Evolutionary conservation across 2,113 vertebrate genomes (phyloP).

Genomic region (Tyto alba): DNA sequence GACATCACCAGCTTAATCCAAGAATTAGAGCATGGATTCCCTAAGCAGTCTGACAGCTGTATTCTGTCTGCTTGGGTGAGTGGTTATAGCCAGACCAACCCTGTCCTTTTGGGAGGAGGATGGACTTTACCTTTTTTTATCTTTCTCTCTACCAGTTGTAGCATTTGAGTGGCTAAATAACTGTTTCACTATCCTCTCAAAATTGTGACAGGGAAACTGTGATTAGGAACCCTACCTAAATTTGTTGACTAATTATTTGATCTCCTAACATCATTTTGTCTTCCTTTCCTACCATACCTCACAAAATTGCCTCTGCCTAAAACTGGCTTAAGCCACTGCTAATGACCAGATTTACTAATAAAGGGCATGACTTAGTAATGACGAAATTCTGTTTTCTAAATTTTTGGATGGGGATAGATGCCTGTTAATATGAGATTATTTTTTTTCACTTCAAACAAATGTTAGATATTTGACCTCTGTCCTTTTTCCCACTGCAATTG

Average conservation of each 20-base stretch:
- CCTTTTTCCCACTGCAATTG: background rate
- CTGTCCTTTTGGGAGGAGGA: background rate
- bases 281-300: background rate
- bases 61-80: background rate
- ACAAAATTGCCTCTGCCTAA: background rate
- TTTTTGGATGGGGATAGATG: background rate
- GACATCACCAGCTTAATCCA: background rate
- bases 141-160: background rate
- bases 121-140: background rate
- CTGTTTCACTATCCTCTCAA: background rate
- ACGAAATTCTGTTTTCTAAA: background rate
- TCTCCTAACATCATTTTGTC: background rate
- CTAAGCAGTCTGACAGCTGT: background rate
- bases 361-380: background rate
- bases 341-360: background rate
- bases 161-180: background rate
- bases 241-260: background rate
- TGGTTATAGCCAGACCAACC: background rate
- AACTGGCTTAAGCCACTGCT: background rate
- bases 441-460: background rate
- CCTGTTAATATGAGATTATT: background rate
- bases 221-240: background rate
- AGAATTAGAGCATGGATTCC: background rate
- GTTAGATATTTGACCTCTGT: background rate
- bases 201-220: background rate